Conservation (phyloP, 1,140 invertebrate genomes). For the Archegozetes longisetosus region DNA sequence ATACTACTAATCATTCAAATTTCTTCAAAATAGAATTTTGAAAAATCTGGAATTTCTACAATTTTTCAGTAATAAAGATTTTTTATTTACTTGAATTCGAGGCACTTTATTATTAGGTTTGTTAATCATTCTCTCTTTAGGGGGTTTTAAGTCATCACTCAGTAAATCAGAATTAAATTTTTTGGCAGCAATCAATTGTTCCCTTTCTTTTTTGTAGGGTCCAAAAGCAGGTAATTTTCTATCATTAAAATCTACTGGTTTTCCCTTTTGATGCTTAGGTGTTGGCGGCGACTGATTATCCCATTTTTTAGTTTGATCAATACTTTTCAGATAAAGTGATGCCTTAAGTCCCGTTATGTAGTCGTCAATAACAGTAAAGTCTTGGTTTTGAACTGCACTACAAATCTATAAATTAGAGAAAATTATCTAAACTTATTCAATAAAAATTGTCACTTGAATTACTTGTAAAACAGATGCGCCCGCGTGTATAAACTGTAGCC, state of each 20-base stretch:
- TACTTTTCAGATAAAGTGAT: constrained; percentile 60
- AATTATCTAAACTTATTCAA: constrained; percentile 5
- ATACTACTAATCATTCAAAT: too few species aligned
- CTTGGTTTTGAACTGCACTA: constrained; percentile 95
- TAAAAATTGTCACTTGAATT: background rate
- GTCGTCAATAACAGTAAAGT: constrained; percentile 86
- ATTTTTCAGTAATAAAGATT: too few species aligned
- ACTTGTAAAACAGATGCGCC: constrained; percentile 83
- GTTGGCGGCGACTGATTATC: constrained; percentile 85
- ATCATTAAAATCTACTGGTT: constrained; percentile 46
- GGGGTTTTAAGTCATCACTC: constrained; percentile 9
- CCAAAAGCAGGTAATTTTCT: constrained; percentile 73
- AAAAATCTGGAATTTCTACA: background rate
- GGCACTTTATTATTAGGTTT: constrained; percentile 22
- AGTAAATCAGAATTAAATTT: constrained; percentile 29
- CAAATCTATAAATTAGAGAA: constrained; percentile 46
- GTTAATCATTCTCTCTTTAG: constrained; percentile 7
- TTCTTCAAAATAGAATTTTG: background rate
- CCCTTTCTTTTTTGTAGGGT: constrained; percentile 53
- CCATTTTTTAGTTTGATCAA: constrained; percentile 53
- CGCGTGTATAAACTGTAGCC: constrained; percentile 77
- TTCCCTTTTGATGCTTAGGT: constrained; percentile 73
- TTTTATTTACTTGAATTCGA: constrained; percentile 14
- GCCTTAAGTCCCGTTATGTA: constrained; percentile 79
- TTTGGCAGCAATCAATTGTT: constrained; percentile 46